Evolutionary conservation across 2,113 vertebrate species (phyloP).

Genomic region (Deroptyus accipitrinus): DNA sequence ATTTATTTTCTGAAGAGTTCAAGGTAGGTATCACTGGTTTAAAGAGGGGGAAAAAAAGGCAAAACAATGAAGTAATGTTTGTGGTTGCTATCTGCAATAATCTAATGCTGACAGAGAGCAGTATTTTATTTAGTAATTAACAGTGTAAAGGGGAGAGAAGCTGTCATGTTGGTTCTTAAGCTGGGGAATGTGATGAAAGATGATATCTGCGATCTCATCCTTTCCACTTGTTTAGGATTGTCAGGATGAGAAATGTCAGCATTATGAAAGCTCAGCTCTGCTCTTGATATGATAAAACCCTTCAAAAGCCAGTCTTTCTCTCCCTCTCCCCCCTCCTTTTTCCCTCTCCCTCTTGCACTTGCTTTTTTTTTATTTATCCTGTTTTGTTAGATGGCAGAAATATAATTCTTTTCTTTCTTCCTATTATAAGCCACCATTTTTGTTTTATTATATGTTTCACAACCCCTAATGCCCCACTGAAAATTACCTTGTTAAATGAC

Average conservation of each 20-base stretch:
- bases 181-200: constrained; percentile 93
- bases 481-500: constrained; percentile 99
- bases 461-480: constrained; percentile 93
- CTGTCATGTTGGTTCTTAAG: constrained; percentile 92
- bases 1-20: constrained; percentile 79
- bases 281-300: constrained; percentile 99
- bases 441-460: constrained; percentile 95
- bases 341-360: constrained; percentile 75
- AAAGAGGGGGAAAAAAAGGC: background rate
- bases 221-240: constrained; percentile 99
- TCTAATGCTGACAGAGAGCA: constrained; percentile 83
- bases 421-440: constrained; percentile 88
- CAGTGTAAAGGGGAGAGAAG: constrained; percentile 85
- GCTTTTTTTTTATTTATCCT: constrained; percentile 89
- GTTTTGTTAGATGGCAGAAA: constrained; percentile 95
- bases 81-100: constrained; percentile 81
- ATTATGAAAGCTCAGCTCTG: constrained; percentile 96
- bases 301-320: constrained; percentile 87
- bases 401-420: constrained; percentile 90
- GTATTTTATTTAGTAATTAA: constrained; percentile 97
- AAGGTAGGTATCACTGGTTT: constrained; percentile 66
- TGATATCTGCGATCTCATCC: constrained; percentile 98
- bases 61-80: constrained; percentile 75
- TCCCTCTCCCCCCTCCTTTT: constrained; percentile 59
- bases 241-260: constrained; percentile 99